Base-by-base conservation (phyloP, 2,113 vertebrate species). In the Numenius arquata region DNA sequence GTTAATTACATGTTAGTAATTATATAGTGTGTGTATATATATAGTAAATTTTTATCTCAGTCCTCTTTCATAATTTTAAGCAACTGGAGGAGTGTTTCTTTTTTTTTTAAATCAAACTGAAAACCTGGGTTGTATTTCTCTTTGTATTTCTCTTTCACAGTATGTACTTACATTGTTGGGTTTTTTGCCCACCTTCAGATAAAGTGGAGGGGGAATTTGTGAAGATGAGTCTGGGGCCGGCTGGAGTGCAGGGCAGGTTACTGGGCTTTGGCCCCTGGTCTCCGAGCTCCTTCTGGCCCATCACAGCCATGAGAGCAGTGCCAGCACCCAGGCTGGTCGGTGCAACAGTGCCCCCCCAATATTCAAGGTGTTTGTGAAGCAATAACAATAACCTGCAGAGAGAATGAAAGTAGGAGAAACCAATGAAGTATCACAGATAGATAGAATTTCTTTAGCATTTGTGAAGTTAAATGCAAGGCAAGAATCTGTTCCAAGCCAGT, bases 141-240 rank as follows among this genome's bases (percentile, higher is more conserved):
- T 21, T 72, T 89, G 22, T 85, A 3, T 68, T 95, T 93, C 70
- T 83, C 40, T 21, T 48, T 91, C 15, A 11, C 9, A 15, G 0
- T 17, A 11, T 7, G 1, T 59, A 8, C 0, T 3, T 59, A 3
- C 2, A 3, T 55, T 86, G 8, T 18, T 74, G 52, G 2, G n/a
- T n/a, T n/a, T 23, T 93, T 70, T 87, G 45, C 38, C 3, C 20
- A 21, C 41, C 25, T 58, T 62, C 23, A 13, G 18, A 2, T 25
- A 8, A 50, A 16, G 27, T 19, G 29, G 15, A 84, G 36, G 21
- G 5, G 17, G 9, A n/a, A 13, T 32, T 47, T 79, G 32, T 32
- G 56, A 25, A n/a, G 23, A 5, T 27, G 63, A 45, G 52, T 5
- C 12, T 56, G 58, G 12, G 34, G 11, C 29, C 0, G 0, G 22